phyloP scores from a whole-genome alignment of 2,113 vertebrate genomes.

The Seriola quinqueradiata region DNA sequence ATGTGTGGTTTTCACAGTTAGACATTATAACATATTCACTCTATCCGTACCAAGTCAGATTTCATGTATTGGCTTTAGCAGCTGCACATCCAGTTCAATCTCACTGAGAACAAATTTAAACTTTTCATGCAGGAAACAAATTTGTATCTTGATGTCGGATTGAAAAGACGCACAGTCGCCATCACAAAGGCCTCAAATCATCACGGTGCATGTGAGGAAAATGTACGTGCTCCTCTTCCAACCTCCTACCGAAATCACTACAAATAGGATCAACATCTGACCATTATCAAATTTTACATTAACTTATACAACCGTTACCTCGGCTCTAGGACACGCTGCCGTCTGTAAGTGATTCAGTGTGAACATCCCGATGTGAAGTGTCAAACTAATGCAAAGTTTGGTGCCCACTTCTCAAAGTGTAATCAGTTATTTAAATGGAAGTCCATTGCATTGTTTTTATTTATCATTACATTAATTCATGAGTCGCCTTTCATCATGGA shows the following conservation, averaged over 20 bases:
- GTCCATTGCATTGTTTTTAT: background rate
- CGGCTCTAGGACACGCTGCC: background rate
- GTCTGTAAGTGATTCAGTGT: background rate
- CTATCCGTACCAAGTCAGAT: background rate
- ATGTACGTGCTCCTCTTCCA: background rate
- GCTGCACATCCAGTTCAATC: background rate
- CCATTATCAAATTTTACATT: background rate
- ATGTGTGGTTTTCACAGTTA: background rate
- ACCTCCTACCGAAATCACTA: too few relatives aligned
- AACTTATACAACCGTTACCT: background rate
- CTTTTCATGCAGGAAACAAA: background rate
- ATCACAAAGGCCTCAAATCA: background rate
- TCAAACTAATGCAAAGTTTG: background rate
- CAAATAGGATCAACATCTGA: too few relatives aligned
- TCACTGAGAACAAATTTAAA: background rate
- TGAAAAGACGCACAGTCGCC: background rate
- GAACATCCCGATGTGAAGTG: background rate
- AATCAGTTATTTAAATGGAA: too few relatives aligned
- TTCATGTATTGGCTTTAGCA: background rate
- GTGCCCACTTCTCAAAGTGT: background rate
- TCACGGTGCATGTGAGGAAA: background rate
- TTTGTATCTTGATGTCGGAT: background rate
- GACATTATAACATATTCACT: background rate
- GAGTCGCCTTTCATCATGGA: too few relatives aligned
- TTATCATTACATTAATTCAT: too few relatives aligned